Evolutionary conservation across 1,140 invertebrate genomes (phyloP), one percentile per base, ranked within the genome.

Genomic region (Heliconius congener): DNA sequence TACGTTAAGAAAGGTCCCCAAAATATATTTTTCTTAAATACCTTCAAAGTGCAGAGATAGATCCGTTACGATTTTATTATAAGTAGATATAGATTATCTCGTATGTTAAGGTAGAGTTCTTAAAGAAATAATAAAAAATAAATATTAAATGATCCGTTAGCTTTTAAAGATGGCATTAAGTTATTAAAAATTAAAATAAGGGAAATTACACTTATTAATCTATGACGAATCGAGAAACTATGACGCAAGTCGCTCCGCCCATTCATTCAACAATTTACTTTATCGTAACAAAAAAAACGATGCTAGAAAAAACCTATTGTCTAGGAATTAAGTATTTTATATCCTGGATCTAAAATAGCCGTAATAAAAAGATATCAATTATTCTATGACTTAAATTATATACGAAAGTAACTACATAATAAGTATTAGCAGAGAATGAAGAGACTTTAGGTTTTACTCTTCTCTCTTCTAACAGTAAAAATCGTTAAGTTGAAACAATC

Each of bases 201-300:
- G 60, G 60, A 66, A 27, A 30, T 23, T 66, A 78, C 23, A 39
- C 23, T 50, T 73, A 83, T 84, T 87, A 85, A 88, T 86, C 84
- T 73, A 79, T 91, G 90, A 92, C 90, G 90, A 23, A 88, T 72
- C 27, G 84, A 87, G 83, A 85, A 87, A 88, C 83, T 81, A 84
- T 91, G 90, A 92, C 90, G 89, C 79, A 78, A 83, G 23, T 78
- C 2, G 18, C 71, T 52, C 34, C 57, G 42, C 18, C 78, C 55
- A 81, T 76, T 77, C 79, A 81, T 71, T 66, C 23, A 66, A 66
- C 11, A 66, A 66, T 27, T 73, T 70, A 73, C 71, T 71, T 39
- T 27, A 70, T 81, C 73, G 37, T 34, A 42, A 57, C 19, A 81
- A 81, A 80, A 34, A 34, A 81, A 81, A 72, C 55, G 70, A 71